Base-by-base conservation (phyloP, 2,888 invertebrate species). In the Achlya flavicornis region DNA sequence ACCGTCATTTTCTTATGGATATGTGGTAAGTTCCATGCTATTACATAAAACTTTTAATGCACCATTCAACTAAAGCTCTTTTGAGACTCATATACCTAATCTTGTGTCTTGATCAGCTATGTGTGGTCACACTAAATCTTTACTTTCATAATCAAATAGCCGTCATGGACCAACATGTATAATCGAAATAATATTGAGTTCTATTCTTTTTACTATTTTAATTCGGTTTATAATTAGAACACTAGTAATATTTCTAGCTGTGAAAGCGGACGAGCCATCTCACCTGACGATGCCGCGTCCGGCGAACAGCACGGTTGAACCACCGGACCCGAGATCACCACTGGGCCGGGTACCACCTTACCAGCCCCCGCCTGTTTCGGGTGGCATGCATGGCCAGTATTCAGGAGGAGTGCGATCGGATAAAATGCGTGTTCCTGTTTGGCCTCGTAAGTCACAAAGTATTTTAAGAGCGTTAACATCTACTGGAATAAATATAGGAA, bases 341-440 rank as follows among this genome's bases (percentile, higher is more conserved):
- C 76, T 88, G 57, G 91, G 92, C 66, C 87, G 90, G 43, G 93
- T 94, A 63, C 89, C 93, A 2, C 93, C 94, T 0, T 92, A 93
- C 75, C 94, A 94, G 75, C 94, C 79, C 85, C 95, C 76, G 89
- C 94, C 70, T 38, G 94, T 69, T 83, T n/a, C n/a, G 46, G 95
- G 74, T 82, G 90, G 68, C 83, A 95, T 70, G 83, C 90, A 70
- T 85, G 94, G 70, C 77, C 88, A 68, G 78, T 88, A 68, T 58
- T 73, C 69, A 12, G 60, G 60, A 12, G 83, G 91, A 46, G 91
- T 87, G 72, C 88, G 91, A 66, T 86, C 91, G 1, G 87, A 91
- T 74, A 86, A 89, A 67, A 84, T 86, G 3, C 84, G 86, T 67
- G 85, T 92, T 57, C 91, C 92, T 62, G 70, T 76, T 46, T 90